Conservation (phyloP, 2,888 invertebrate species). For the Hemaris fuciformis region DNA sequence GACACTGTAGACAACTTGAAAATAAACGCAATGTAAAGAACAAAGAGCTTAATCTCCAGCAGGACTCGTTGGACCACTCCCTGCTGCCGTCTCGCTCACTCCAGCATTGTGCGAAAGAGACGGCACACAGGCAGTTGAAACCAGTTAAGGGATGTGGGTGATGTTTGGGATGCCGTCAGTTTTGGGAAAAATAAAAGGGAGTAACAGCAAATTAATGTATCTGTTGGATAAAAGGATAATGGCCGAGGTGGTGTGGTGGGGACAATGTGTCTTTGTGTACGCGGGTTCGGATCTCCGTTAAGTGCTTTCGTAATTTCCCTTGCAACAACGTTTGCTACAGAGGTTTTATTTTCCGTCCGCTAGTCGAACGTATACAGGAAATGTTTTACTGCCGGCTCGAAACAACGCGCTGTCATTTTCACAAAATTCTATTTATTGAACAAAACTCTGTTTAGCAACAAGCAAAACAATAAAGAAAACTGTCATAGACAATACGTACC, state of each 20-base stretch:
- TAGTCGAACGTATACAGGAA: too few relatives aligned
- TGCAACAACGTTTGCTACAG: not conserved
- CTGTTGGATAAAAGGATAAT: not conserved
- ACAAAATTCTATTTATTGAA: too few relatives aligned
- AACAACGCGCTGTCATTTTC: too few relatives aligned
- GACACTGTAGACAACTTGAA: too few relatives aligned
- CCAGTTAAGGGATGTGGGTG: conserved; percentile 22
- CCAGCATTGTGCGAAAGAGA: conserved; percentile 22
- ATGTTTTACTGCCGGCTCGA: too few relatives aligned
- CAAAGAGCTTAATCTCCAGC: conserved; percentile 26
- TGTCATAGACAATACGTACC: too few relatives aligned
- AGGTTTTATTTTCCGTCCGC: not conserved
- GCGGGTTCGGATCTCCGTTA: conserved; percentile 1
- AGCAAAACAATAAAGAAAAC: too few relatives aligned
- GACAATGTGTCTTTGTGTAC: not conserved
- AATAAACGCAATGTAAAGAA: conserved; percentile 9
- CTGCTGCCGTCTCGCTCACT: conserved; percentile 23
- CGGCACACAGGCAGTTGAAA: conserved; percentile 22
- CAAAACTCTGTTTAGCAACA: too few relatives aligned
- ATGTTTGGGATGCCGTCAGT: conserved; percentile 3
- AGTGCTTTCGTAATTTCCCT: conserved; percentile 8
- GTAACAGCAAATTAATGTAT: conserved; percentile 7
- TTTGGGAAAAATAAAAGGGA: conserved; percentile 8
- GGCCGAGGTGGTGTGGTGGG: not conserved
- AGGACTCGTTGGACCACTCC: conserved; percentile 30